Base-by-base conservation (phyloP, 2,113 vertebrate genomes). In the Sclerurus mexicanus region DNA sequence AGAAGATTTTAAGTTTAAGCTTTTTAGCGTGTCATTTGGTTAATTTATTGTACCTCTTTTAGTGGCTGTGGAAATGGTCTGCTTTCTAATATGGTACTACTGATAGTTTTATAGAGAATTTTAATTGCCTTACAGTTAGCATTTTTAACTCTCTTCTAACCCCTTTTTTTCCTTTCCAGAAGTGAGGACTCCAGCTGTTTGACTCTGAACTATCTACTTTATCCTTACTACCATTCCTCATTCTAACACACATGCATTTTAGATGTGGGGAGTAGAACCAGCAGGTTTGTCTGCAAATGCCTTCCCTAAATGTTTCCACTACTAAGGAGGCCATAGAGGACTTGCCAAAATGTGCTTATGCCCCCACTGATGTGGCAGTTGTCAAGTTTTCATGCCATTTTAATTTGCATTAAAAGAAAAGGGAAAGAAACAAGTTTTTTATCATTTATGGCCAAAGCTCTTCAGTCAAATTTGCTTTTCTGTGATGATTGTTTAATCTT, bases 11-110 rank as follows among this genome's bases (percentile, higher is more conserved):
- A 90, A 87, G 60, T 87, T 95, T 92, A 84, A 93, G 93, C 85
- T 92, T 94, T 96, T 94, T 81, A 90, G 79, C 75, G 47, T 91
- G 81, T 91, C 94, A 76, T 95, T 92, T 95, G 64, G 87, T 87
- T 96, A 97, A 96, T 97, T 96, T 93, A 92, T 85, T 49, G 42
- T 69, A 79, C 80, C 53, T 89, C 74, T 93, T 81, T 87, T 71
- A 71, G 69, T 77, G 80, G 69, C 85, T 92, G 50, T 78, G 59
- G 73, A 95, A 89, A 76, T 35, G 42, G 33, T 71, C 56, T 90
- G 64, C 56, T 85, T 93, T 85, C 74, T 73, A 63, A 80, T 68
- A 75, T 53, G 49, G 68, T n/a, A 28, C 77, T 72, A 73, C 19
- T 11, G 39, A 16, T 90, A 42, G 59, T 28, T 88, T 89, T 77